Percentiles rank a stretch among this genome's conserved stretches.
Evolutionary conservation across 2,888 invertebrate genomes (phyloP).

Genomic region (Scaptomyza caliginosa): DNA sequence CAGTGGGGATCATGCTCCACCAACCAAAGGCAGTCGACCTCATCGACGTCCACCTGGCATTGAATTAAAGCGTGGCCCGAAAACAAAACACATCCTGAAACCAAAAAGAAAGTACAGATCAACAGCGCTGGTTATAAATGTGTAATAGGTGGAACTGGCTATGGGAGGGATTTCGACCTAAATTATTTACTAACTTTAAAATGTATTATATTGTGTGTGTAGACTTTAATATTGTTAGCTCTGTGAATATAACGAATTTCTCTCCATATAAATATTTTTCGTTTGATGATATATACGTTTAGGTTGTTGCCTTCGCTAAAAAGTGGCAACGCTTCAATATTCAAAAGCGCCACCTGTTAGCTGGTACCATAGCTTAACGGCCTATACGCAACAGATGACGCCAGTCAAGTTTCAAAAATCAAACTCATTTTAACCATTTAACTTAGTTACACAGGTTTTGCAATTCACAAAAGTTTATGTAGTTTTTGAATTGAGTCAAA

Average conservation of each 20-base stretch:
- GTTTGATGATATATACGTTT: not conserved
- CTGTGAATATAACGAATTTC: slow-evolving; percentile 48
- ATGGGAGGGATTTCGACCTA: slow-evolving; percentile 17
- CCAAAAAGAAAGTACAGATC: slow-evolving; percentile 79
- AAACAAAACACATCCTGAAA: slow-evolving; percentile 56
- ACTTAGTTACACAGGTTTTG: no score
- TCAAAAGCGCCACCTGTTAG: slow-evolving; percentile 9
- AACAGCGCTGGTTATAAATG: slow-evolving; percentile 79
- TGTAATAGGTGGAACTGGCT: slow-evolving; percentile 36
- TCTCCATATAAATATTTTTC: slow-evolving; percentile 4
- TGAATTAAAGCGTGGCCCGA: slow-evolving; percentile 65
- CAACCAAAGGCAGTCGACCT: slow-evolving; percentile 49
- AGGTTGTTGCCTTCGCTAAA: slow-evolving; percentile 24
- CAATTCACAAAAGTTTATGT: no score
- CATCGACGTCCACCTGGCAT: slow-evolving; percentile 70
- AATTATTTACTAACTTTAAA: slow-evolving; percentile 48
- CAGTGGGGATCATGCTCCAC: slow-evolving; percentile 55
- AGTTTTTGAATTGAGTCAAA: not conserved
- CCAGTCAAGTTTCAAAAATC: no score
- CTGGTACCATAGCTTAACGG: no score
- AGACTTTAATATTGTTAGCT: slow-evolving; percentile 33
- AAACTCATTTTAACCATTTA: no score
- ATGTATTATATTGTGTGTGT: slow-evolving; percentile 29
- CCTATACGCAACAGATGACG: slow-evolving; percentile 28
- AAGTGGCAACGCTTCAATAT: slow-evolving; percentile 11